Evolutionary conservation across 30 jellyfish, hydroid and myxozoan species (phyloP), one percentile per base, ranked within the genome.

Genomic region (Pelagia noctiluca): DNA sequence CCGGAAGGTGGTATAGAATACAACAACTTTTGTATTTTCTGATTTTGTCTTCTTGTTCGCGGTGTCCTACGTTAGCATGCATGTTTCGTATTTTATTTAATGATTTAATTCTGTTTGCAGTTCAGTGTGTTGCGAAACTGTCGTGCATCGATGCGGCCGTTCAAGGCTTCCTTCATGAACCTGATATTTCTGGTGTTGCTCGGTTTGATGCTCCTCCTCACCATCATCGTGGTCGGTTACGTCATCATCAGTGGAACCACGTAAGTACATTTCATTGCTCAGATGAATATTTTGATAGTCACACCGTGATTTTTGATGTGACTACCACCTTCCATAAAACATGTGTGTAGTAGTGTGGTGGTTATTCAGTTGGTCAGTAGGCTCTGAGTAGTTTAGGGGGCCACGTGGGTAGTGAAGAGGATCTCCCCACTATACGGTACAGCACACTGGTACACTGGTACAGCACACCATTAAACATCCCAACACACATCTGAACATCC

Each of bases 111-210:
- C 12, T 37, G 7, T 24, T 65, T 87, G 64, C 75, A 93, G 99
- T 66, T 52, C 78, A 93, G 99, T 57, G 95, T 93, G n/a, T 31
- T 83, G 38, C 82, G 97, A 63, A 93, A 93, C 61, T 93, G 99
- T 54, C 90, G 96, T 30, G 90, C 96, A 0, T 78, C 99, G 31
- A 82, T 82, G 94, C 97, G 99, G 23, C 99, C 99, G 16, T 93
- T 93, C 87, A 87, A 83, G 66, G 99, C 99, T 8, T 61, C 97
- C 12, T 75, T 75, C 50, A 93, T 93, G 99, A 76, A 66, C 28
- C 77, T 93, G 63, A 26, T 88, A 69, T 88, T 93, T 47, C 69
- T 93, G 81, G 82, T 76, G 2, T 64, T 93, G 53, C 79, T 93
- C 71, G 89, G 95, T 30, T 68, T 93, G 74, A 88, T 88, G 96